phyloP scores from a whole-genome alignment of 1,140 invertebrate species.

The Papilio machaon region DNA sequence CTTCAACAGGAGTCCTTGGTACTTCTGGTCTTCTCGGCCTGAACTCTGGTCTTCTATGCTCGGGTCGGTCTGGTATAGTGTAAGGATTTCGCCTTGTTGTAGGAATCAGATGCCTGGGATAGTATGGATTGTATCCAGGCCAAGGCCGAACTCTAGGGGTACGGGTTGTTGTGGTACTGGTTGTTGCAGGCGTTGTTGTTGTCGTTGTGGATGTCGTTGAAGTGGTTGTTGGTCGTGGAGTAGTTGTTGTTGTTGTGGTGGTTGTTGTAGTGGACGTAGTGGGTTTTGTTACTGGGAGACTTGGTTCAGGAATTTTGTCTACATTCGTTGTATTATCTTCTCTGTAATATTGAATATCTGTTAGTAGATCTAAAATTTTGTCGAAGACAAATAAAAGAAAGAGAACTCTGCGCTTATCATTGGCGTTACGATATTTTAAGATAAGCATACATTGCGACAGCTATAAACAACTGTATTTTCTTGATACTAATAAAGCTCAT shows the following conservation, averaged over 20 bases:
- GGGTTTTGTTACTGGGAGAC: constrained; percentile 36
- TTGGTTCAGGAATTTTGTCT: constrained; percentile 16
- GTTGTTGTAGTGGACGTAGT: constrained; percentile 45
- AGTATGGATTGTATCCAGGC: constrained; percentile 20
- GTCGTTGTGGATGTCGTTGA: constrained; percentile 38
- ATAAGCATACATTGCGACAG: no score
- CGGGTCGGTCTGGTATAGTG: constrained; percentile 38
- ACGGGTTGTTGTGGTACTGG: constrained; percentile 40
- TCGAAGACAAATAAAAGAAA: neutral
- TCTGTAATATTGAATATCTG: constrained; percentile 31
- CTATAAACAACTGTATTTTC: no score
- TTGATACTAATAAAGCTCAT: no score
- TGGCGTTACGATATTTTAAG: neutral
- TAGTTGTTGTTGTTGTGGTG: constrained; percentile 51
- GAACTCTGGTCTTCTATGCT: constrained; percentile 44
- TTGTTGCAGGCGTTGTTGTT: constrained; percentile 46
- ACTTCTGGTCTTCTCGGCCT: constrained; percentile 51
- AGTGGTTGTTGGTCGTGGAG: constrained; percentile 47
- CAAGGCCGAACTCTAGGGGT: constrained; percentile 38
- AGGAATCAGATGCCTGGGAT: constrained; percentile 17
- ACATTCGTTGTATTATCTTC: constrained; percentile 41
- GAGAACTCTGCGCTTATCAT: neutral
- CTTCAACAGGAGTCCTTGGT: constrained; percentile 51
- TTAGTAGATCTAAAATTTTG: neutral
- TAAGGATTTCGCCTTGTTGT: constrained; percentile 49